Evolutionary conservation across 2,113 vertebrate genomes (phyloP), one percentile per base, ranked within the genome.

Genomic region (Zosterops lateralis): DNA sequence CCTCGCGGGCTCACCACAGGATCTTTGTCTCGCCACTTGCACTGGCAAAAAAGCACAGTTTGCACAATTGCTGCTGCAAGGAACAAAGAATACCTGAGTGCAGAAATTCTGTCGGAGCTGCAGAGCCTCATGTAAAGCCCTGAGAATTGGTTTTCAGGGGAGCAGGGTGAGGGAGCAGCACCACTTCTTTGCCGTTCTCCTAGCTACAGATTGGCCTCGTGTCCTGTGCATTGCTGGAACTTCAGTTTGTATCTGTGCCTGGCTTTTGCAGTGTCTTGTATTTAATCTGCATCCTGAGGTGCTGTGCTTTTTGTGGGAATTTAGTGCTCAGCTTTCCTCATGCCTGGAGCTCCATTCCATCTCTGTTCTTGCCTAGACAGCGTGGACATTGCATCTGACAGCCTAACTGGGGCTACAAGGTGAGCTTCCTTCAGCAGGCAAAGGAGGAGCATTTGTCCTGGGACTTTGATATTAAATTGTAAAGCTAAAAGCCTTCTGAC

Each of bases 1-100:
- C 47, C 26, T 64, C 0, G 0, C 47, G 22, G 20, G 9, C 12
- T 78, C 67, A 54, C 45, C 1, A n/a, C 24, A 34, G 29, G 25
- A 34, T n/a, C 42, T 89, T 84, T 15, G 7, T 45, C 32, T 66
- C 0, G 0, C 48, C 4, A 0, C 36, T 68, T 0, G 0, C 32
- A 47, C 32, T 25, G 28, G 9, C 4, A 19, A 56, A 19, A 56
- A 71, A 47, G 36, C 19, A 17, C 47, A 32, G 4, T 8, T 32
- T 19, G 4, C 34, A 7, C 9, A 64, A 12, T 25, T 0, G 1
- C 51, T 64, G 13, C 66, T 75, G 61, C 28, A 44, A 62, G 58
- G 38, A 65, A 32, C 31, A 29, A 47, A 54, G 34, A 36, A 31
- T 31, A 8, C 16, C 4, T 0, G 0, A 67, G 25, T 28, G 24